Base-by-base conservation (phyloP, 2,797 vertebrate genomes). In the Perdix hodgsoniae region DNA sequence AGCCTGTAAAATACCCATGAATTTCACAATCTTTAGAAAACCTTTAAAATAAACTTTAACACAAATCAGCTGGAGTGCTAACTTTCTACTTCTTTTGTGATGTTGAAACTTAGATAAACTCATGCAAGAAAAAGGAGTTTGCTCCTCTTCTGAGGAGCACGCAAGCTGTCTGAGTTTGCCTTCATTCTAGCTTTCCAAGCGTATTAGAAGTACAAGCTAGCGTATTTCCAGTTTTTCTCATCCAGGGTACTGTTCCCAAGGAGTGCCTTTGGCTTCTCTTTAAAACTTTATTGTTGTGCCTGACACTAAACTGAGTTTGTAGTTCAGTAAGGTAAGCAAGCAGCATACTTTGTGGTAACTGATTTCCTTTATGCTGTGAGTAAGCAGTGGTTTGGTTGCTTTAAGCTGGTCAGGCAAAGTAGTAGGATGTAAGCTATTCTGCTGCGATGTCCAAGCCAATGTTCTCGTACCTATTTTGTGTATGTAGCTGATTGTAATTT, bases 191-290 rank as follows among this genome's bases (percentile, higher is more conserved):
- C 13, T 67, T 86, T 66, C 14, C 31, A 26, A 71, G 50, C 2
- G 1, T 18, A 2, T 40, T 33, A 5, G 1, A 52, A 52, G n/a
- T 39, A 60, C 22, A 9, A 65, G 1, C 15, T 31, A 50, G 35
- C 10, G 8, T 79, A 16, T 57, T 89, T 86, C 74, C 23, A 65
- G 33, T 44, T 44, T 18, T 44, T 44, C 42, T 19, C 17, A 18
- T 18, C 17, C 42, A 44, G 42, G 42, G 42, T 44, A 44, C 22
- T 65, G 4, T 60, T 88, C 29, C 27, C 47, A 82, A 67, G 19
- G 13, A 65, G 10, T 65, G 50, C 49, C 7, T 69, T 6, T 69
- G 45, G 29, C 27, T 91, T 80, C 33, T 50, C 50, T 75, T 71
- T 23, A 35, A 83, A 54, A 49, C 22, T 49, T 49, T 33, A 4